Evolutionary conservation across 2,113 vertebrate genomes (phyloP).

Genomic region (Cnemophilus loriae): DNA sequence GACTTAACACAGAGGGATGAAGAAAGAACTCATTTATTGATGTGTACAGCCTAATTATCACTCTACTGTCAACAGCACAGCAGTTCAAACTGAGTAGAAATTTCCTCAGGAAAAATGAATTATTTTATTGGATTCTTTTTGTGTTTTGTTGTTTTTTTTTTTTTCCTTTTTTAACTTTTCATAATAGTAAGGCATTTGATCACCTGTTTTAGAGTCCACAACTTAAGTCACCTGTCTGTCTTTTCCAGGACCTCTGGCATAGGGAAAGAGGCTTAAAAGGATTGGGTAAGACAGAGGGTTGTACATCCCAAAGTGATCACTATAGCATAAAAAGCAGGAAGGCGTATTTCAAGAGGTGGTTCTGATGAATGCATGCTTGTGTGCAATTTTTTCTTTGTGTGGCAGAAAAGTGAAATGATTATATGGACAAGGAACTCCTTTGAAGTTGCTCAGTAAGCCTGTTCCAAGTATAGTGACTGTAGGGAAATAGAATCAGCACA

Average conservation of each 20-base stretch:
- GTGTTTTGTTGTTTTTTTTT: accelerated
- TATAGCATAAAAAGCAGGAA: not conserved
- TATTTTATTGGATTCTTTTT: not conserved
- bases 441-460: not conserved
- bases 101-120: not conserved
- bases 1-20: not conserved
- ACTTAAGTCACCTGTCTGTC: not conserved
- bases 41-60: not conserved
- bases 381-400: not conserved
- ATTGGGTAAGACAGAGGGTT: not conserved
- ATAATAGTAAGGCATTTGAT: not conserved
- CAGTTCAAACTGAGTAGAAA: not conserved
- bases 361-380: not conserved
- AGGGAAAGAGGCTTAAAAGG: not conserved
- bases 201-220: not conserved
- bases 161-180: not conserved
- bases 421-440: not conserved
- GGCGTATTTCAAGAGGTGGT: not conserved
- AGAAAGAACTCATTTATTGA: not conserved
- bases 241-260: not conserved
- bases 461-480: not conserved
- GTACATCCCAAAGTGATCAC: not conserved
- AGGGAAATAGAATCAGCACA: not conserved
- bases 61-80: not conserved
- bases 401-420: not conserved